Percentiles rank a stretch among this genome's conserved stretches.
Evolutionary conservation across 1,140 invertebrate species (phyloP).

Genomic region (Holotrichia oblita): DNA sequence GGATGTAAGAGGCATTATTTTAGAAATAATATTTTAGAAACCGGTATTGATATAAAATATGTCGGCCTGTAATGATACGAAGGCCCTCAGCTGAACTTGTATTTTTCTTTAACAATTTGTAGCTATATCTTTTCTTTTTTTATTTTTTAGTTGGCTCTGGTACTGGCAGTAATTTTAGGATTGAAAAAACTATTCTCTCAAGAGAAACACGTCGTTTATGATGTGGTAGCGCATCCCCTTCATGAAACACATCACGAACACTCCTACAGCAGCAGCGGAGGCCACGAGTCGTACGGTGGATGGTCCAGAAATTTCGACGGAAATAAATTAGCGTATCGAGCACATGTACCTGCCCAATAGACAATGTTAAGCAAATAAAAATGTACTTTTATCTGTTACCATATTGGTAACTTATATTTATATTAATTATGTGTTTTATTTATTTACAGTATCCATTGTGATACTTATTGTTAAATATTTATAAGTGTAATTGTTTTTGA

Average conservation of each 20-base stretch:
- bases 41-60: no score
- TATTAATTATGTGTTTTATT: slow-evolving; percentile 39
- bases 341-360: slow-evolving; percentile 62
- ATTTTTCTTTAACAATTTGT: no score
- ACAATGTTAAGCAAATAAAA: neutral
- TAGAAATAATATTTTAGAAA: no score
- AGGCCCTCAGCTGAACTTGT: no score
- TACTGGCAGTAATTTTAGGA: slow-evolving; percentile 80
- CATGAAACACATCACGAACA: slow-evolving; percentile 66
- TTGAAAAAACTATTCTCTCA: slow-evolving; percentile 83
- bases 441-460: neutral
- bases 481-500: no score
- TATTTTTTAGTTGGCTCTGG: slow-evolving; percentile 70
- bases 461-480: no score
- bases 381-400: slow-evolving; percentile 43
- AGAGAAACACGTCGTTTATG: slow-evolving; percentile 79
- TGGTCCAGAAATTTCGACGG: slow-evolving; percentile 61
- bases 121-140: no score
- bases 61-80: no score
- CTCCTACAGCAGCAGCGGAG: slow-evolving; percentile 54
- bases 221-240: slow-evolving; percentile 75
- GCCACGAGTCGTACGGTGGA: slow-evolving; percentile 67
- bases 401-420: slow-evolving; percentile 56
- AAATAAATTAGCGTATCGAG: slow-evolving; percentile 72
- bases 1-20: no score